Evolutionary conservation across 2,113 vertebrate genomes (phyloP).

Genomic region (Opisthocomus hoazin): DNA sequence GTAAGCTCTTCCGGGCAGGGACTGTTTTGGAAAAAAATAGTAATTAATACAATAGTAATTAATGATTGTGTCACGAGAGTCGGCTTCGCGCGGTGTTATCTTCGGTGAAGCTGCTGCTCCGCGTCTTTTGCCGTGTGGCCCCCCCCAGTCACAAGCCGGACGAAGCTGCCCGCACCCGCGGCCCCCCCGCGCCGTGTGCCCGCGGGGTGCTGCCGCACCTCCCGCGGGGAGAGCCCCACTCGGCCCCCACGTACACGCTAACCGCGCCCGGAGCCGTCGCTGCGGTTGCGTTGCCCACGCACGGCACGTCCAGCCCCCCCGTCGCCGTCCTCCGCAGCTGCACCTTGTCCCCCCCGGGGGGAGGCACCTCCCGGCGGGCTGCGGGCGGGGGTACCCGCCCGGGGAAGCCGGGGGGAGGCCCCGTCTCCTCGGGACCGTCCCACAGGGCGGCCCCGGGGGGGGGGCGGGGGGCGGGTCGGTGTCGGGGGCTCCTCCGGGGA

Average conservation of each 20-base stretch:
- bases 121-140: background rate
- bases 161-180: background rate
- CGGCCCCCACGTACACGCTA: background rate
- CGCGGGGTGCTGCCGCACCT: background rate
- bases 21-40: slow-evolving; percentile 36
- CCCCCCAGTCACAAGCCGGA: background rate
- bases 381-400: background rate
- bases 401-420: background rate
- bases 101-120: slow-evolving; percentile 38
- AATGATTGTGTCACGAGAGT: slow-evolving; percentile 57
- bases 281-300: background rate
- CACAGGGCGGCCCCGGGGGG: background rate
- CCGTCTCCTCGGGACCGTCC: background rate
- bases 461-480: no score
- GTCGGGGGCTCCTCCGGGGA: background rate
- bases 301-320: no score
- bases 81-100: slow-evolving; percentile 12
- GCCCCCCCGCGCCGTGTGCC: background rate
- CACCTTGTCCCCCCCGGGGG: background rate
- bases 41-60: slow-evolving; percentile 57
- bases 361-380: background rate
- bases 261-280: background rate
- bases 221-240: background rate
- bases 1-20: slow-evolving; percentile 23
- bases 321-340: background rate